phyloP scores from a whole-genome alignment of 2,888 invertebrate species.

The Gastracanthus pulcherrimus region DNA sequence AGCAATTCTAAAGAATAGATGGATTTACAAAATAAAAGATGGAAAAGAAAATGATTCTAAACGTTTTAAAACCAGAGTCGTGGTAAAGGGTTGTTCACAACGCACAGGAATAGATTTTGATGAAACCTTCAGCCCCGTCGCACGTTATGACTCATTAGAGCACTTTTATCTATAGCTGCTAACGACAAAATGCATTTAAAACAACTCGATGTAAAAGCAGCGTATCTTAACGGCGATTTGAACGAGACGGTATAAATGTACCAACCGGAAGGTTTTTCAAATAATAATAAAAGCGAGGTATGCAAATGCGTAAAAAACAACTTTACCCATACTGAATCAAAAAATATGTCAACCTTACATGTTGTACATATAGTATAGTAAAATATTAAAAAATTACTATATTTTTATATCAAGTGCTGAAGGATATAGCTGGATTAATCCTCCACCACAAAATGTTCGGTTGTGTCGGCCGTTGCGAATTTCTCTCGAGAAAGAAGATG shows the following conservation, averaged over 20 bases:
- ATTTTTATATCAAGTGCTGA: too few species aligned
- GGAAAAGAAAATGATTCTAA: constrained; percentile 65
- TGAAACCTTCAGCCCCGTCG: constrained; percentile 35
- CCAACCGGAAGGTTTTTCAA: constrained; percentile 22
- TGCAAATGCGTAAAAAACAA: too few species aligned
- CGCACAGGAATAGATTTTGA: constrained; percentile 65
- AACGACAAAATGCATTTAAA: constrained; percentile 15
- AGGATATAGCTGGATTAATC: too few species aligned
- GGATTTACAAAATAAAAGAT: constrained; percentile 60
- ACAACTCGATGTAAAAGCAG: constrained; percentile 11
- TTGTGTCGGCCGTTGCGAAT: too few species aligned
- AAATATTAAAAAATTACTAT: too few species aligned
- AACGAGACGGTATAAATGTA: background rate
- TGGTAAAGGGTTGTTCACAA: constrained; percentile 65
- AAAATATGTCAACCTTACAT: too few species aligned
- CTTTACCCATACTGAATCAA: too few species aligned
- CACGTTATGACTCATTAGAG: too few species aligned
- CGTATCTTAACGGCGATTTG: constrained; percentile 5
- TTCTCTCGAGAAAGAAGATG: too few species aligned
- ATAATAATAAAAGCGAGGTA: background rate
- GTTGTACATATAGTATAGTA: too few species aligned
- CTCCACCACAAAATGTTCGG: too few species aligned
- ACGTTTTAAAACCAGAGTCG: constrained; percentile 66
- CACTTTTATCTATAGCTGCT: background rate
- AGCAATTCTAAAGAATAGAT: constrained; percentile 36